Evolutionary conservation across 2,797 vertebrate species (phyloP), one percentile per base, ranked within the genome.

Genomic region (Allobates femoralis): DNA sequence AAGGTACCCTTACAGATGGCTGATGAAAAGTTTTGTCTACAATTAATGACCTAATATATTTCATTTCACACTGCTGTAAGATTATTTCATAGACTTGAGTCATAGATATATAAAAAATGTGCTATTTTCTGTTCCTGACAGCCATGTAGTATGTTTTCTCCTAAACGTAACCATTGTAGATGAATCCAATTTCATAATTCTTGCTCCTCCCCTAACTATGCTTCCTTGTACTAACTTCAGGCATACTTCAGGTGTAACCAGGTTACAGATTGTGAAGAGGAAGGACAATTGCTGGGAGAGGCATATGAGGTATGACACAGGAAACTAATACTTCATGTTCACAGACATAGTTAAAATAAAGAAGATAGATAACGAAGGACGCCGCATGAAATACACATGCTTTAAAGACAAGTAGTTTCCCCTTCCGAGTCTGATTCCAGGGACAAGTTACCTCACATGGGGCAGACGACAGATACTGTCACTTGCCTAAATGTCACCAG

Each of bases 161-260:
- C 10, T 18, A 75, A 30, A n/a, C 0, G 12, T 51, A 75, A 75
- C 51, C 26, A 51, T 18, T 26, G 12, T 15, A 28, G 50, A 14
- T 11, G 50, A 66, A 23, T 64, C n/a, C 2, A 21, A 6, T 66
- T 66, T 66, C 37, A 81, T 6, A 30, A 32, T 51, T 64, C 26
- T 46, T 19, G 12, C 79, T 81, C 79, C 79, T 66, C 58, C 78
- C n/a, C n/a, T 28, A 50, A 81, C 1, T 32, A 51, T 32, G 18
- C 79, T 64, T 66, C 79, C 79, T 81, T 46, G 34, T 66, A 26
- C 19, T 50, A 7, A 18, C 56, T 64, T 37, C 37, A 46, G 30
- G 1, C 14, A 46, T 51, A 19, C 26, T 66, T 30, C 62, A 81
- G 79, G 79, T 67, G 41, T 32, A 30, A 23, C 41, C 41, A 51